Conservation (phyloP, 1,140 invertebrate species). For the Cataglyphis hispanica region DNA sequence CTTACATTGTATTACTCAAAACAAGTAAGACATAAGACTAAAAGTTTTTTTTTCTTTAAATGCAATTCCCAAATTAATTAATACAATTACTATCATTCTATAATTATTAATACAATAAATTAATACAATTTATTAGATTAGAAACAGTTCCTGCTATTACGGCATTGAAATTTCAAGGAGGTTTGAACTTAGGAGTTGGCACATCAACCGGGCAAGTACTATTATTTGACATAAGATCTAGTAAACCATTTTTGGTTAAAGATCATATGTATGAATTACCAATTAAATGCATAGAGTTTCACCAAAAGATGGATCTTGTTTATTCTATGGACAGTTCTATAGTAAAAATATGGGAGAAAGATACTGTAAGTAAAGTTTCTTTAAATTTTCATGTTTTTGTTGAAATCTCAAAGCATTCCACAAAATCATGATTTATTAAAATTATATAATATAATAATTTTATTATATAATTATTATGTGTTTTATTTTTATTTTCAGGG, state of each 20-base stretch:
- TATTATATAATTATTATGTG: not conserved
- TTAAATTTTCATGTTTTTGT: slow-evolving; percentile 16
- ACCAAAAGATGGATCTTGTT: slow-evolving; percentile 92
- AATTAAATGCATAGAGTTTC: slow-evolving; percentile 96
- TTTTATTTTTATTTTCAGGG: slow-evolving; percentile 89
- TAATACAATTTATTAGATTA: slow-evolving; percentile 35
- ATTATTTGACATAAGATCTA: slow-evolving; percentile 97
- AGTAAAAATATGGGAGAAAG: slow-evolving; percentile 98
- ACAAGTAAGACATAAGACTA: slow-evolving; percentile 85
- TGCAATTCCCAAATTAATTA: not conserved
- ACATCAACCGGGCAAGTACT: slow-evolving; percentile 97
- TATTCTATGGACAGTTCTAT: slow-evolving; percentile 97
- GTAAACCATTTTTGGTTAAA: slow-evolving; percentile 95
- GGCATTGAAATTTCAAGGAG: slow-evolving; percentile 93
- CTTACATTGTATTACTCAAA: slow-evolving; percentile 89
- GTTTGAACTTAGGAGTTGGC: slow-evolving; percentile 95
- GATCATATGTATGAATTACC: slow-evolving; percentile 98
- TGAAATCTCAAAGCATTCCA: slow-evolving; percentile 33
- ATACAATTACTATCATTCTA: too few species aligned
- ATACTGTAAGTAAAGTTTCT: slow-evolving; percentile 89
- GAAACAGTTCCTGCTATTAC: slow-evolving; percentile 91
- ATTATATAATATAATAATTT: slow-evolving; percentile 7
- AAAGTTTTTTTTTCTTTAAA: not conserved
- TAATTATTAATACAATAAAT: too few species aligned
- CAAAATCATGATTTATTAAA: slow-evolving; percentile 23